Evolutionary conservation across 2,113 vertebrate genomes (phyloP), one percentile per base, ranked within the genome.

Genomic region (Sterna hirundo): DNA sequence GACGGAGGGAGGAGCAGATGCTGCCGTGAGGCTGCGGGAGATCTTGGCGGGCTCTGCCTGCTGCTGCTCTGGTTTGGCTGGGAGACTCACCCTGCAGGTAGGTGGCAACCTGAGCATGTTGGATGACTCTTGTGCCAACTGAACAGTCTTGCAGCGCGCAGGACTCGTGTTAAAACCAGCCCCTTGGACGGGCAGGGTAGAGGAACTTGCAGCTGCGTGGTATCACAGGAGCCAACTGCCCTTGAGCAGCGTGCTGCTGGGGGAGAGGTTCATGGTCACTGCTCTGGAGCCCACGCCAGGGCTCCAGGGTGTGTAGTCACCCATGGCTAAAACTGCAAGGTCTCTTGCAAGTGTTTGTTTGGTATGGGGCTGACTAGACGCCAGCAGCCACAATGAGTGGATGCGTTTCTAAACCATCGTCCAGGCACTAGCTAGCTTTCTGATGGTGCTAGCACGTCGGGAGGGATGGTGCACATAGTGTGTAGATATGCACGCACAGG

Each of bases 61-160:
- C 47, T 19, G 2, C 0, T 0, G 51, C 26, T 79, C 61, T 89
- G 82, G 44, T 87, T 69, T 93, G 87, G 18, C 86, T 81, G 62
- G 42, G 64, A 88, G 64, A 42, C 79, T 57, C 61, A 72, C 18
- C 9, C 8, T 65, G 42, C 90, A 95, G 88, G 95, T 95, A 96
- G 83, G 94, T 96, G 74, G 40, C 62, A 89, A 68, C 23, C 13
- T 76, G 83, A 86, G 72, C 32, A 20, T 1, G 0, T 6, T 78
- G 55, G 55, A 74, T 55, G 44, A 64, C 47, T 42, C 23, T 72
- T 60, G 32, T 71, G 38, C 30, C 49, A 87, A 32, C 78, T 49
- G 60, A 78, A 54, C 13, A 42, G 80, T 40, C 68, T 65, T 38
- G 55, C 7, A 71, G 12, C 2, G 0, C 1, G 4, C n/a, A 77